Conservation (phyloP, 1,140 invertebrate genomes). For the Asobara japonica region DNA sequence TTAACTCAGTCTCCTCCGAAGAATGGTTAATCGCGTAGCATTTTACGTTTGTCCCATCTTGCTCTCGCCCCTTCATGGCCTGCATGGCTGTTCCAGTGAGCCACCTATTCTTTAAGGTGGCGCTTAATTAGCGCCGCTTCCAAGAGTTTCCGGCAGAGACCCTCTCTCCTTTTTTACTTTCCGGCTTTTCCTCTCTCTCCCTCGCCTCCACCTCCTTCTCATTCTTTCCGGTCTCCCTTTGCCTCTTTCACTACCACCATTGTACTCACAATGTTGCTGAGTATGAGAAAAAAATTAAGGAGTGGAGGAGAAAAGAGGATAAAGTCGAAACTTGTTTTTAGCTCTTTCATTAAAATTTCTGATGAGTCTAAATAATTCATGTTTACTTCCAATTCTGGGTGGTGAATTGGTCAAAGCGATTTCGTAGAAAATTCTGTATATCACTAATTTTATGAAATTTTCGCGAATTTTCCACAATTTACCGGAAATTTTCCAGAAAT, state of each 20-base stretch:
- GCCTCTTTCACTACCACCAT: conserved; percentile 18
- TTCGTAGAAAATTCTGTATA: too few species aligned
- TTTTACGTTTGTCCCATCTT: conserved; percentile 13
- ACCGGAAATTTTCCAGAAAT: too few species aligned
- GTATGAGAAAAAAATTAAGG: neutral
- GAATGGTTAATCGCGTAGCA: conserved; percentile 27
- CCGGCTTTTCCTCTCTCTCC: neutral
- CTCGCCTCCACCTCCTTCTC: neutral
- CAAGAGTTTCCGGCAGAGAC: conserved; percentile 38
- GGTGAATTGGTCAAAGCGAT: too few species aligned
- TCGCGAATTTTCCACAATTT: too few species aligned
- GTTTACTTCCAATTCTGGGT: neutral
- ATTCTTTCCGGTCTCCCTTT: conserved; percentile 10
- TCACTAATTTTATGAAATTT: too few species aligned
- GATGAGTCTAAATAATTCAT: neutral
- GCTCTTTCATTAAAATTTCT: neutral
- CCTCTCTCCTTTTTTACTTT: conserved; percentile 12
- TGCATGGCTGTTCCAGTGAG: neutral
- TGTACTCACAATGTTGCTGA: conserved; percentile 1
- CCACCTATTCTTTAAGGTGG: conserved; percentile 43
- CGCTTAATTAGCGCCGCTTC: conserved; percentile 52
- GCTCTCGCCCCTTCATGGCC: neutral
- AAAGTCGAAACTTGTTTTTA: neutral
- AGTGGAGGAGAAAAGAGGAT: neutral
- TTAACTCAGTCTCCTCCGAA: neutral